phyloP scores from a whole-genome alignment of 2,113 vertebrate genomes.

The Urocolius indicus region DNA sequence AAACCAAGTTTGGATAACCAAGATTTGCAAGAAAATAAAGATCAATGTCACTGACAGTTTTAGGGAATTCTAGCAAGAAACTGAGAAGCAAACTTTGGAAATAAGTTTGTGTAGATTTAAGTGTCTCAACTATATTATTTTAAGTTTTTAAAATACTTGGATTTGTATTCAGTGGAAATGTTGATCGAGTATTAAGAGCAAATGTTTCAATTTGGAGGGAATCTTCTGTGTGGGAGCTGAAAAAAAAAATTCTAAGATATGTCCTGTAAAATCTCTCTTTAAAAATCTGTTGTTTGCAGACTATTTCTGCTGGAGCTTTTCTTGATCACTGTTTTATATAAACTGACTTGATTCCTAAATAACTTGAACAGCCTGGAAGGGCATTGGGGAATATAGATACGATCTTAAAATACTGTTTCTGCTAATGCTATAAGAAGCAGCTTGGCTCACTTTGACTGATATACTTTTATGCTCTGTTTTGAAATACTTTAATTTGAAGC shows the following conservation, averaged over 20 bases:
- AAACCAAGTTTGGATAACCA: background rate
- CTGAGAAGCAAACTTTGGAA: background rate
- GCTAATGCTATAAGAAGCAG: background rate
- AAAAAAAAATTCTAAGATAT: background rate
- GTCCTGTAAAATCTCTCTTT: background rate
- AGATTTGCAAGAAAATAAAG: background rate
- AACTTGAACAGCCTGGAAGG: background rate
- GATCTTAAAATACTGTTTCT: constrained; percentile 35
- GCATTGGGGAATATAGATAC: constrained; percentile 1
- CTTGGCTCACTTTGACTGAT: constrained; percentile 23
- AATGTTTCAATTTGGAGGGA: background rate
- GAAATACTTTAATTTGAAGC: constrained; percentile 45
- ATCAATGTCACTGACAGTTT: background rate
- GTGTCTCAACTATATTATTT: background rate
- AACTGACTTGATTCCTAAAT: constrained; percentile 20
- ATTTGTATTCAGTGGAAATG: background rate
- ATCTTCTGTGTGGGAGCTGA: background rate
- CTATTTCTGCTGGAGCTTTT: background rate
- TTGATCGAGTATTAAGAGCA: background rate
- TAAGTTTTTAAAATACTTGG: background rate
- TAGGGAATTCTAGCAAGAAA: background rate
- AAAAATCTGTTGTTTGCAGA: background rate
- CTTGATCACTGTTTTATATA: background rate
- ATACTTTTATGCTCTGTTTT: background rate
- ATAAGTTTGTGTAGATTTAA: background rate